Percentiles rank a stretch among this genome's conserved stretches.
Conservation (phyloP, 1,140 invertebrate genomes). For the Heliconius hewitsoni region DNA sequence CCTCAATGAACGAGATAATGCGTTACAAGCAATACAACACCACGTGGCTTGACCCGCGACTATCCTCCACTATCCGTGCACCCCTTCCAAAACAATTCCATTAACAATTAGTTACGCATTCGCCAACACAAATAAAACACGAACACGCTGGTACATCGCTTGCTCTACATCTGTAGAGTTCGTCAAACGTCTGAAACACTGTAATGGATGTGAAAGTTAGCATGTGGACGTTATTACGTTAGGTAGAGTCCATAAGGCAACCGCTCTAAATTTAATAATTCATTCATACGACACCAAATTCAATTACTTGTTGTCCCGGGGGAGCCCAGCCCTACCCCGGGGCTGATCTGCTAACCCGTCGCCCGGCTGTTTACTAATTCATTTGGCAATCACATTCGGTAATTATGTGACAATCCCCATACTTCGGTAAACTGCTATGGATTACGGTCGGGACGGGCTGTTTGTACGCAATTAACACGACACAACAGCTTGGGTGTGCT, state of each 20-base stretch:
- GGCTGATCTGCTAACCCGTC: conserved; percentile 50
- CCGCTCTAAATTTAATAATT: conserved; percentile 77
- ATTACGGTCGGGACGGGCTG: conserved; percentile 19
- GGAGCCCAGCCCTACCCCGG: conserved; percentile 33
- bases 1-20: conserved; percentile 31
- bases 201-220: neutral
- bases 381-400: conserved; percentile 72
- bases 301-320: conserved; percentile 65
- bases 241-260: conserved; percentile 29
- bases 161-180: neutral
- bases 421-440: conserved; percentile 21
- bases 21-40: conserved; percentile 34
- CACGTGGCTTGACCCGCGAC: conserved; percentile 46
- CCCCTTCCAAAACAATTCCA: conserved; percentile 31
- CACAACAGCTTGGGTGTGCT: neutral
- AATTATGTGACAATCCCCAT: conserved; percentile 67
- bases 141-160: conserved; percentile 31
- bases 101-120: conserved; percentile 53
- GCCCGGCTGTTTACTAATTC: conserved; percentile 70
- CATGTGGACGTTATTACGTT: neutral
- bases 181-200: neutral
- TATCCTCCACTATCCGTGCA: conserved; percentile 29
- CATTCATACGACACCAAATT: conserved; percentile 76
- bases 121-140: neutral
- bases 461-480: conserved; percentile 8